A percentile compares a stretch with the other conserved stretches of the same genome.
phyloP scores from a whole-genome alignment of 2,888 invertebrate species.

The Operophtera brumata region DNA sequence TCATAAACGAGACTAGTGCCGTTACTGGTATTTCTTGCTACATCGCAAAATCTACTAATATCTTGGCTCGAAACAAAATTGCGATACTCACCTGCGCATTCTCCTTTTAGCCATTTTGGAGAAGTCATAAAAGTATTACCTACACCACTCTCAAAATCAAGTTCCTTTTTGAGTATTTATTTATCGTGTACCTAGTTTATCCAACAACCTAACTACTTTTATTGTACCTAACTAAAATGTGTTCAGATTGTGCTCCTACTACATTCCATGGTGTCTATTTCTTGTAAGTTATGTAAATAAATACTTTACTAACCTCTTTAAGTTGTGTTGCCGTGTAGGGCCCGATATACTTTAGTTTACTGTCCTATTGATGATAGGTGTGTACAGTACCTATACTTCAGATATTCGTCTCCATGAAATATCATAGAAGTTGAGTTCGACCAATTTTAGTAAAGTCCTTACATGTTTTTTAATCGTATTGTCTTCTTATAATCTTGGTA shows the following conservation, averaged over 20 bases:
- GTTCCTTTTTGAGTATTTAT: conserved; percentile 24
- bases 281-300: conserved; percentile 50
- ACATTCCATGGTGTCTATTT: conserved; percentile 47
- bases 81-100: conserved; percentile 15
- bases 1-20: too few species aligned
- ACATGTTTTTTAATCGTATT: too few species aligned
- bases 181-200: conserved; percentile 9
- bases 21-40: too few species aligned
- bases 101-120: conserved; percentile 19
- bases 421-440: too few species aligned
- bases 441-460: too few species aligned
- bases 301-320: conserved; percentile 1
- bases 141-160: conserved; percentile 19
- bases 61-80: neutral
- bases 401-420: too few species aligned
- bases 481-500: too few species aligned
- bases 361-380: neutral
- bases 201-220: conserved; percentile 9
- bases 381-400: too few species aligned
- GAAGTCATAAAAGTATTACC: neutral
- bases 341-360: neutral
- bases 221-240: conserved; percentile 25
- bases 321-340: conserved; percentile 52
- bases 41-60: too few species aligned
- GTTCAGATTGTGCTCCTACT: conserved; percentile 47